Percentiles rank a stretch among this genome's conserved stretches.
Conservation (phyloP, 2,113 vertebrate species). For the Trachemys scripta region DNA sequence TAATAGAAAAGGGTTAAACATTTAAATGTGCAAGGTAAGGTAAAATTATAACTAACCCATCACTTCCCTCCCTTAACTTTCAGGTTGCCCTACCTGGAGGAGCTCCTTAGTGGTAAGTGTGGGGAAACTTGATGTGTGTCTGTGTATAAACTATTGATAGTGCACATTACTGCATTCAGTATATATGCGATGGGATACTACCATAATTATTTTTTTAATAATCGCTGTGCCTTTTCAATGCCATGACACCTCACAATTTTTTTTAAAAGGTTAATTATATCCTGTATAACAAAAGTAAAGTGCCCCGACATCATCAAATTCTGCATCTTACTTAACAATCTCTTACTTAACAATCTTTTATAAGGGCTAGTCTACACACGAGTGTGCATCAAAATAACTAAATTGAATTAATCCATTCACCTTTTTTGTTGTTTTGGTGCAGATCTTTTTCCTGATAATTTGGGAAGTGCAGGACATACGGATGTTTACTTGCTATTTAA, state of each 20-base stretch:
- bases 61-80: neutral
- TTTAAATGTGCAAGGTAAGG: neutral
- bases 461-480: neutral
- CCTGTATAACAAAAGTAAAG: too few relatives aligned
- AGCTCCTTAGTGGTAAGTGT: too few relatives aligned
- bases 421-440: neutral
- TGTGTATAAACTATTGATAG: too few relatives aligned
- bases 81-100: too few relatives aligned
- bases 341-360: neutral
- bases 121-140: too few relatives aligned
- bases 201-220: too few relatives aligned
- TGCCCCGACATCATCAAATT: neutral
- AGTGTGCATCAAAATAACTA: neutral
- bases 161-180: too few relatives aligned
- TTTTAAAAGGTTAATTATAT: too few relatives aligned
- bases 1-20: fast-evolving
- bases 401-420: neutral
- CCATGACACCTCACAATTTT: too few relatives aligned
- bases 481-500: neutral
- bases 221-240: too few relatives aligned
- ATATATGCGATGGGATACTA: too few relatives aligned
- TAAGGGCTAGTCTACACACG: neutral
- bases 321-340: neutral
- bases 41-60: neutral
- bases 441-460: neutral